These are phyloP conservation scores for Aramus guarauna DNA, from an alignment of 2,113 vertebrate genomes.

Conservation along the genomic window DNA sequence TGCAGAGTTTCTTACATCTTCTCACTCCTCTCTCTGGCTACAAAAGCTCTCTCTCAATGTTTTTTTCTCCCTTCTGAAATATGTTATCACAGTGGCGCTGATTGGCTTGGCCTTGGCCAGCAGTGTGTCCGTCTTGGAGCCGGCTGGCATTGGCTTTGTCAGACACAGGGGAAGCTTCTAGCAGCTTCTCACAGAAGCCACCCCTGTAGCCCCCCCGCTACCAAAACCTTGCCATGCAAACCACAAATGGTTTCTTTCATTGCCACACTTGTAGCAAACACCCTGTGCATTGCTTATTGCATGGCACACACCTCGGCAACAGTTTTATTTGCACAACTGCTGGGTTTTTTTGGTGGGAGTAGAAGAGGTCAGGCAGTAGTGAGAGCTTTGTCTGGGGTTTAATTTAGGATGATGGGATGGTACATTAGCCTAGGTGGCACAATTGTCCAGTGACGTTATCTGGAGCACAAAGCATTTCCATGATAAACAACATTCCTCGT, in stretches of 20 bases:
- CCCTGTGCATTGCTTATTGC: not conserved
- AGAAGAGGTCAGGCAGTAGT: not conserved
- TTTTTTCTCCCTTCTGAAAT: too few species aligned
- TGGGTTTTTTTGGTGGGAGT: not conserved
- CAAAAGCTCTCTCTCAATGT: too few species aligned
- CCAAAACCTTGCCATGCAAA: too few species aligned
- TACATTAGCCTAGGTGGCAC: not conserved
- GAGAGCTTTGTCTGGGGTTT: not conserved
- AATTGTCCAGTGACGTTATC: not conserved
- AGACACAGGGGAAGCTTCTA: too few species aligned
- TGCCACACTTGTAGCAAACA: not conserved
- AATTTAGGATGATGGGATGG: not conserved
- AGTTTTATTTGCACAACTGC: not conserved
- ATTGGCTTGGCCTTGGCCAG: too few species aligned
- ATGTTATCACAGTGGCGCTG: too few species aligned
- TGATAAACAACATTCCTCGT: constrained; percentile 58
- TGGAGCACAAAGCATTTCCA: constrained; percentile 38
- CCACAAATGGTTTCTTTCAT: not conserved
- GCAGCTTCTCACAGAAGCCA: too few species aligned
- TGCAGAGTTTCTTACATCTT: too few species aligned
- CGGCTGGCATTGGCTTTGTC: too few species aligned
- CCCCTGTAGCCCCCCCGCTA: too few species aligned
- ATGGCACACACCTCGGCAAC: fast-evolving
- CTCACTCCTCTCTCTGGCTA: too few species aligned
- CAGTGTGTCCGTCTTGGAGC: too few species aligned